phyloP scores from a whole-genome alignment of 2,113 vertebrate genomes.

The Pterocles gutturalis region DNA sequence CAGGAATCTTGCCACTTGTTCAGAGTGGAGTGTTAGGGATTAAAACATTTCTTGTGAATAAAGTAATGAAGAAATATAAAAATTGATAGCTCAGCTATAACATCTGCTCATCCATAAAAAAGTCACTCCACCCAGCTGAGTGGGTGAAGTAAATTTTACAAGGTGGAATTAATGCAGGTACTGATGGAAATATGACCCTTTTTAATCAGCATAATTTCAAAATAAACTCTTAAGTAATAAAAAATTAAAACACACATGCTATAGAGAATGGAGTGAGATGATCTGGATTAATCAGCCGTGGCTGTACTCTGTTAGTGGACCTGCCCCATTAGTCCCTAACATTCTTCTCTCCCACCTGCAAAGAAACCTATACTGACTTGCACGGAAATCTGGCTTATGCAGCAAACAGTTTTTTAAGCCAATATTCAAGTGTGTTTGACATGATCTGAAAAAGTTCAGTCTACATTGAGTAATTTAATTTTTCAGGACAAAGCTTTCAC shows the following conservation, averaged over 20 bases:
- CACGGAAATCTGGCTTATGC: neutral
- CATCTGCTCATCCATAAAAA: slow-evolving; percentile 41
- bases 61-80: slow-evolving; percentile 50
- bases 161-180: slow-evolving; percentile 21
- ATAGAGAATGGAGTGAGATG: neutral
- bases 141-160: slow-evolving; percentile 52
- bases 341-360: neutral
- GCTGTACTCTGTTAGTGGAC: neutral
- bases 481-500: neutral
- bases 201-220: slow-evolving; percentile 36
- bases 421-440: neutral
- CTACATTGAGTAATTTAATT: neutral
- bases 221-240: slow-evolving; percentile 45
- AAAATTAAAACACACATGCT: neutral
- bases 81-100: slow-evolving; percentile 54
- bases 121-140: slow-evolving; percentile 61
- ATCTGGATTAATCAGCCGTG: neutral
- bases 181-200: slow-evolving; percentile 51
- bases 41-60: slow-evolving; percentile 24
- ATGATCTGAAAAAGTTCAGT: neutral
- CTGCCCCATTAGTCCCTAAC: neutral
- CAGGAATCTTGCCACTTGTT: neutral
- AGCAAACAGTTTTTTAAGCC: neutral
- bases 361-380: neutral
- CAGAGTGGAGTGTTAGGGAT: neutral